Evolutionary conservation across 1,140 invertebrate species (phyloP).

Genomic region (Drosophila simulans): DNA sequence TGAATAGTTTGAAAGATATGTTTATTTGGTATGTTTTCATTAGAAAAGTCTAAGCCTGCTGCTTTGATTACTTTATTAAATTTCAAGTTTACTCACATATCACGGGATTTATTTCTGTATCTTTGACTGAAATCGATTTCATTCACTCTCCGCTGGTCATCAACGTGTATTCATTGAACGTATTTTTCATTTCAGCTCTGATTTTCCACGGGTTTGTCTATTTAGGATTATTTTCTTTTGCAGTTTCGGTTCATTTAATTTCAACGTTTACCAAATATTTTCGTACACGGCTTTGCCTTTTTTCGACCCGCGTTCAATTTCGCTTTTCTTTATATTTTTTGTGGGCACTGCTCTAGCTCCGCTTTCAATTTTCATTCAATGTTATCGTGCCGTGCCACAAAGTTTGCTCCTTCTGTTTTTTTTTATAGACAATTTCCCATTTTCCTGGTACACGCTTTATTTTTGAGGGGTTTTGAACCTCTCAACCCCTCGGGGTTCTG

Average conservation of each 20-base stretch:
- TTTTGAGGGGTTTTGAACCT: conserved; percentile 18
- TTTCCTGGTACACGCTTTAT: conserved; percentile 33
- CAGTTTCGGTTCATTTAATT: conserved; percentile 68
- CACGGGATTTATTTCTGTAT: background rate
- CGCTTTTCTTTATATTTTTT: conserved; percentile 52
- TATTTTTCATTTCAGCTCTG: conserved; percentile 14
- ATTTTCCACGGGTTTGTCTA: conserved; percentile 15
- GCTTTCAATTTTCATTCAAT: conserved; percentile 69
- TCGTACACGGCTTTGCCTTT: conserved; percentile 15
- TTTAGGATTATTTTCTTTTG: conserved; percentile 31
- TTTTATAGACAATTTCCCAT: conserved; percentile 30
- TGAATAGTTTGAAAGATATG: too few relatives aligned
- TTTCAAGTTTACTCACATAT: conserved; percentile 1
- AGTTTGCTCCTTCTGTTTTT: conserved; percentile 21
- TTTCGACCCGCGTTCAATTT: conserved; percentile 35
- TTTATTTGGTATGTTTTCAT: background rate
- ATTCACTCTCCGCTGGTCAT: conserved; percentile 15
- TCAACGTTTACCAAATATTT: conserved; percentile 44
- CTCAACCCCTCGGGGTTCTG: conserved; percentile 53
- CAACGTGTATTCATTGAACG: conserved; percentile 10
- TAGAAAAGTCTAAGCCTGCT: background rate
- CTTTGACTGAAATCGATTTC: background rate
- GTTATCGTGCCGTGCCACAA: conserved; percentile 32
- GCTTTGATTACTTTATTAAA: background rate
- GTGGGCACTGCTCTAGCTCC: conserved; percentile 22